These are phyloP conservation scores for Pachypeltis micranthus DNA, from an alignment of 1,140 invertebrate genomes.

Conservation along the genomic window DNA sequence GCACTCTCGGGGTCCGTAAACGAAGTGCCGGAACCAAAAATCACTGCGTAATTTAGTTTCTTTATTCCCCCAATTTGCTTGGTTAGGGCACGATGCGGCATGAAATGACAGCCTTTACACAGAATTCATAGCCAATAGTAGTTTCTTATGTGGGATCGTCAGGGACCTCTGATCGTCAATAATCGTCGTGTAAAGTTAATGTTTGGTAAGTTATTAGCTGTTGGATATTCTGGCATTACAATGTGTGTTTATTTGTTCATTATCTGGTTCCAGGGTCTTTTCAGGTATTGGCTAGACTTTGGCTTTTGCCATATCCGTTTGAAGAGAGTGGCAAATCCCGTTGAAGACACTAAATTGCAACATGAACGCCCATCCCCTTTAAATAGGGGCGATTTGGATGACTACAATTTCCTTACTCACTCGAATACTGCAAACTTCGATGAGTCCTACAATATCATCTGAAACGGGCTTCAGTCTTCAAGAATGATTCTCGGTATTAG, in stretches of 20 bases:
- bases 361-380: conserved; percentile 24
- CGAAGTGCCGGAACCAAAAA: too few relatives aligned
- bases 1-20: too few relatives aligned
- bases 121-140: too few relatives aligned
- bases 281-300: conserved; percentile 49
- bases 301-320: conserved; percentile 60
- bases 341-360: conserved; percentile 37
- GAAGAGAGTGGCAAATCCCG: conserved; percentile 42
- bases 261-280: conserved; percentile 33
- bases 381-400: conserved; percentile 23
- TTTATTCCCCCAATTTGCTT: too few relatives aligned
- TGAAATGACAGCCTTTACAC: too few relatives aligned
- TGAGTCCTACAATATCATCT: conserved; percentile 47
- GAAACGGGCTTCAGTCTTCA: conserved; percentile 40
- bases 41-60: too few relatives aligned
- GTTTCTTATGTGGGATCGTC: too few relatives aligned
- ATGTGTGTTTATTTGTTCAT: not conserved
- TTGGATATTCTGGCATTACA: too few relatives aligned
- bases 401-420: conserved; percentile 44
- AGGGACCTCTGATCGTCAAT: too few relatives aligned
- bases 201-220: too few relatives aligned
- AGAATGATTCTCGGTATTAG: conserved; percentile 41
- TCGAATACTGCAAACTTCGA: conserved; percentile 49
- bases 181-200: too few relatives aligned
- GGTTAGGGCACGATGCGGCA: too few relatives aligned